phyloP scores from a whole-genome alignment of 1,140 invertebrate genomes.

The Phthorimaea operculella region DNA sequence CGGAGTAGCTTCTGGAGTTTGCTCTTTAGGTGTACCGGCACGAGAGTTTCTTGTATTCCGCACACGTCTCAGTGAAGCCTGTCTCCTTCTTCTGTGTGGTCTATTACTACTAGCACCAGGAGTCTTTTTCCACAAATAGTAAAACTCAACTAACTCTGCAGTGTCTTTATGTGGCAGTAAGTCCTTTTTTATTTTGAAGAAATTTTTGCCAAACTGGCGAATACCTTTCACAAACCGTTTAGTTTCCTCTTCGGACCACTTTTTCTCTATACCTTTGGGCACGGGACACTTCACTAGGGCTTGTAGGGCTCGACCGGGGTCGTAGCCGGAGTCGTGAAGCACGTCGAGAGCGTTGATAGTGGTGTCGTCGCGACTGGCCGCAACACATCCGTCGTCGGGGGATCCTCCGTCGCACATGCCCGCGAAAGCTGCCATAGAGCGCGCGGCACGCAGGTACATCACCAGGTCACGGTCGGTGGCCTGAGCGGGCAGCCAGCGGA shows the following conservation, averaged over 20 bases:
- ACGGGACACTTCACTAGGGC: constrained; percentile 97
- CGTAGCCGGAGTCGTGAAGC: constrained; percentile 94
- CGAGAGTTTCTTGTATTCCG: constrained; percentile 80
- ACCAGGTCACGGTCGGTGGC: constrained; percentile 93
- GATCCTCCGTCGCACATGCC: constrained; percentile 98
- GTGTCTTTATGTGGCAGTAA: constrained; percentile 96
- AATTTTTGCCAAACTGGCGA: constrained; percentile 98
- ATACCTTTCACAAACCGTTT: constrained; percentile 99
- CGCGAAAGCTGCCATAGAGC: constrained; percentile 93
- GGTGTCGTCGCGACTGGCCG: constrained; percentile 95
- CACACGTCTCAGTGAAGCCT: constrained; percentile 89
- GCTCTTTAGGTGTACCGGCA: constrained; percentile 74
- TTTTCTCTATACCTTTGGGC: constrained; percentile 96
- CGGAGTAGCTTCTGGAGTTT: constrained; percentile 67
- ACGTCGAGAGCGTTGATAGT: constrained; percentile 97
- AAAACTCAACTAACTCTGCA: constrained; percentile 97
- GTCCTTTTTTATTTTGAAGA: constrained; percentile 97
- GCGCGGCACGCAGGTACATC: constrained; percentile 96
- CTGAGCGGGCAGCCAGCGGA: constrained; percentile 92
- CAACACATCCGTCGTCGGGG: constrained; percentile 95
- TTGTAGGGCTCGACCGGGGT: constrained; percentile 94
- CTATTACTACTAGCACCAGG: constrained; percentile 95
- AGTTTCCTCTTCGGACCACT: constrained; percentile 97
- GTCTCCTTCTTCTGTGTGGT: constrained; percentile 88
- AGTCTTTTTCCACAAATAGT: constrained; percentile 99